These are phyloP conservation scores for Neodiprion pinetum DNA, from an alignment of 1,140 invertebrate genomes.

Conservation along the genomic window DNA sequence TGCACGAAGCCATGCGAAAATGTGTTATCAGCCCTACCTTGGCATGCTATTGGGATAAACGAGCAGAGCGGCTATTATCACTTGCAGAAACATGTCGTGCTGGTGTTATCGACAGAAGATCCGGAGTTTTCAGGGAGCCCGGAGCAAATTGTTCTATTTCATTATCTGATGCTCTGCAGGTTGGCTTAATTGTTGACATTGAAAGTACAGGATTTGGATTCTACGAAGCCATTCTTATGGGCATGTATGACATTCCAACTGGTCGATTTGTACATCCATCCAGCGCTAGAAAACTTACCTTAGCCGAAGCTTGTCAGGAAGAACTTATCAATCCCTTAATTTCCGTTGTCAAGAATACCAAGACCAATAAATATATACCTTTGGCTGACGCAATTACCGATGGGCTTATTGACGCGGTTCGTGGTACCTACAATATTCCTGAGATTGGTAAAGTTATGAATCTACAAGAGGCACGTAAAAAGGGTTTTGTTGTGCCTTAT, in stretches of 20 bases:
- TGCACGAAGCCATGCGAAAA: slow-evolving; percentile 84
- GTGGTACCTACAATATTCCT: slow-evolving; percentile 73
- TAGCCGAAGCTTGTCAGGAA: slow-evolving; percentile 79
- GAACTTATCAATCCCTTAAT: slow-evolving; percentile 82
- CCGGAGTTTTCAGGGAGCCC: slow-evolving; percentile 79
- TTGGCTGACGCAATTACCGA: slow-evolving; percentile 78
- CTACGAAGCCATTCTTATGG: slow-evolving; percentile 83
- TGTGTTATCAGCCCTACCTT: slow-evolving; percentile 80
- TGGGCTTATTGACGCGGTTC: slow-evolving; percentile 76
- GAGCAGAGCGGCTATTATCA: slow-evolving; percentile 71
- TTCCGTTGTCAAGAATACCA: slow-evolving; percentile 80
- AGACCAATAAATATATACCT: slow-evolving; percentile 73
- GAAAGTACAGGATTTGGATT: slow-evolving; percentile 82
- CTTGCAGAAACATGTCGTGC: slow-evolving; percentile 80
- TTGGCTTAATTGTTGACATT: slow-evolving; percentile 84
- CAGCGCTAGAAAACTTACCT: slow-evolving; percentile 76
- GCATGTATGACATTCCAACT: slow-evolving; percentile 77
- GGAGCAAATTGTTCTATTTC: slow-evolving; percentile 71
- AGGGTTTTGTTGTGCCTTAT: slow-evolving; percentile 77
- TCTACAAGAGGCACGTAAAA: slow-evolving; percentile 74
- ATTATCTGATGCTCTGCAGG: slow-evolving; percentile 74
- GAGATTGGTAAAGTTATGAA: slow-evolving; percentile 67
- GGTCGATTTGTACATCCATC: slow-evolving; percentile 83
- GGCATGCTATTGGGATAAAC: slow-evolving; percentile 81
- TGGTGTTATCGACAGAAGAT: slow-evolving; percentile 83